phyloP scores from a whole-genome alignment of 2,888 invertebrate species.

The Melieria picta region DNA sequence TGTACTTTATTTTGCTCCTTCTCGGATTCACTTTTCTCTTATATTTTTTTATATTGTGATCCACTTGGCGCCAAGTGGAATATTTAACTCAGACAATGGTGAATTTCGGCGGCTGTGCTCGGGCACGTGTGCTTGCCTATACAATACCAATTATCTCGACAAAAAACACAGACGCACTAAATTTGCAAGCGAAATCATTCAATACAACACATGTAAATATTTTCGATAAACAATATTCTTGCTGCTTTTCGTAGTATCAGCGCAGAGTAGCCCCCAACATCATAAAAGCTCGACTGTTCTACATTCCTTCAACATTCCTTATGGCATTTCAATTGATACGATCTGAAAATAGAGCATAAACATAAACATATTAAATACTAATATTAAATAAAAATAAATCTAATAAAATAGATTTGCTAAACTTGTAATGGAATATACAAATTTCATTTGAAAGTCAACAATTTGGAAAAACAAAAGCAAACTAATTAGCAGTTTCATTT shows the following conservation, averaged over 20 bases:
- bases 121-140: background rate
- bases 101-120: constrained; percentile 36
- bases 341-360: constrained; percentile 27
- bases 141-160: constrained; percentile 32
- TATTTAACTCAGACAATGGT: constrained; percentile 39
- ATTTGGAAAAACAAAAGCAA: background rate
- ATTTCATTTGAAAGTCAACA: background rate
- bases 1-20: constrained; percentile 10
- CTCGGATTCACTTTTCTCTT: background rate
- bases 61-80: constrained; percentile 31
- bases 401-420: too few relatives aligned
- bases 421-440: background rate
- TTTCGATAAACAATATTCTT: constrained; percentile 10
- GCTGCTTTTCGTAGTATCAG: constrained; percentile 30
- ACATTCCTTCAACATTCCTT: constrained; percentile 23
- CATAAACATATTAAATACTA: too few relatives aligned
- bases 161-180: constrained; percentile 43
- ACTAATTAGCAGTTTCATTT: background rate
- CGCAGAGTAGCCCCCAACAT: constrained; percentile 24
- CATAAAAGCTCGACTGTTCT: constrained; percentile 11
- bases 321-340: constrained; percentile 31
- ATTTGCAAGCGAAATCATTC: constrained; percentile 52
- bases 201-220: constrained; percentile 25
- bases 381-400: too few relatives aligned
- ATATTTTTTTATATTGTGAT: constrained; percentile 21